These are phyloP conservation scores for Calephelis virginiensis DNA, from an alignment of 1,140 invertebrate genomes.

Conservation along the genomic window DNA sequence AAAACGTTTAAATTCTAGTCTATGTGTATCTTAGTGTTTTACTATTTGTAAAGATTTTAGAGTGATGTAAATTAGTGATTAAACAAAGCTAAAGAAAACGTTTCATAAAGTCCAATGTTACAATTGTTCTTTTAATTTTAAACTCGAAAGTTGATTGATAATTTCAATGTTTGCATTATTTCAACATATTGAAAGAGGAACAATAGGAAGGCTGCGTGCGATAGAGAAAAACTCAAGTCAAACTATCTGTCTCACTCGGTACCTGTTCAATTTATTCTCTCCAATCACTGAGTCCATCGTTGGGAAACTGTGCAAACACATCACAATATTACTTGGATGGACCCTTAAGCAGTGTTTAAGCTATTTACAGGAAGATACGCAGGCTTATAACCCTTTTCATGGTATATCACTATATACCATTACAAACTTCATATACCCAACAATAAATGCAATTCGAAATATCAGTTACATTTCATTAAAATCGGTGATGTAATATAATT, in stretches of 20 bases:
- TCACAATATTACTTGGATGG: constrained; percentile 45
- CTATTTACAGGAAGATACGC: constrained; percentile 53
- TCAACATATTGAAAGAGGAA: constrained; percentile 42
- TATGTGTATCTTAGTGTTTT: too few species aligned
- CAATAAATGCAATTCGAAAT: too few species aligned
- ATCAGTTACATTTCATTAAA: too few species aligned
- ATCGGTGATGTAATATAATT: too few species aligned
- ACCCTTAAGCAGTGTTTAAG: constrained; percentile 33
- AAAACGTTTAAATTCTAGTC: too few species aligned
- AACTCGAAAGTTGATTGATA: neutral
- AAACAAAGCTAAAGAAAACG: too few species aligned
- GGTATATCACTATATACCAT: constrained; percentile 26
- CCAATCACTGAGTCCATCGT: constrained; percentile 72
- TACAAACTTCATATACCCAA: constrained; percentile 5
- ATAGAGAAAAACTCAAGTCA: constrained; percentile 46
- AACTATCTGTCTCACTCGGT: constrained; percentile 52
- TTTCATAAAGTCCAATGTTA: neutral
- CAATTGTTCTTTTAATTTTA: neutral
- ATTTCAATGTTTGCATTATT: constrained; percentile 35
- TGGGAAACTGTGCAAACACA: constrained; percentile 76
- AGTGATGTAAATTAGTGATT: too few species aligned
- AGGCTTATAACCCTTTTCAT: constrained; percentile 23
- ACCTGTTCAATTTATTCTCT: constrained; percentile 80
- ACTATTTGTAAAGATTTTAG: too few species aligned
- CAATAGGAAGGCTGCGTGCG: constrained; percentile 40